Percentiles rank a stretch among this genome's conserved stretches.
These are phyloP conservation scores for Ormyrus nitidulus DNA, from an alignment of 2,888 invertebrate species.

Conservation along the genomic window DNA sequence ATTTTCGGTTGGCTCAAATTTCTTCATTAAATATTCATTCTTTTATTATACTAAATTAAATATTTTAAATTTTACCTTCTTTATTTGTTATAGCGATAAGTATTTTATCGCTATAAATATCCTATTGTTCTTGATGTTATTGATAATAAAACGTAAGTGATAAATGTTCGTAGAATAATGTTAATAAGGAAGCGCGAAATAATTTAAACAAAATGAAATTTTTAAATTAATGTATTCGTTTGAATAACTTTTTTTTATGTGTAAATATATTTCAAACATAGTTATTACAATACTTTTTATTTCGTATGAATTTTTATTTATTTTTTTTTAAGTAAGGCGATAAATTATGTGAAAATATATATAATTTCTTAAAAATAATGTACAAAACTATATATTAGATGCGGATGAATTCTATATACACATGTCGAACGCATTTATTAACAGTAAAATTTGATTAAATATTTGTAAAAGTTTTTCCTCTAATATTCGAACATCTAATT, in stretches of 20 bases:
- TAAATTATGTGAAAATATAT: conserved; percentile 41
- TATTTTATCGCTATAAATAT: too few relatives aligned
- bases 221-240: conserved; percentile 51
- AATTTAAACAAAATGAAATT: conserved; percentile 5
- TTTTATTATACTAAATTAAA: too few relatives aligned
- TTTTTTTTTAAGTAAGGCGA: conserved; percentile 23
- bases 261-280: conserved; percentile 44
- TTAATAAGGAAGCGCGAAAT: neutral
- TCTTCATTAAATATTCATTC: too few relatives aligned
- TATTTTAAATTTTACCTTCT: too few relatives aligned
- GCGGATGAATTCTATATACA: conserved; percentile 33
- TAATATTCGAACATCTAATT: conserved; percentile 22
- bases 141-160: neutral
- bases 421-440: conserved; percentile 28
- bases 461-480: conserved; percentile 14
- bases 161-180: neutral
- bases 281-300: conserved; percentile 10
- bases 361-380: conserved; percentile 43
- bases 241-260: conserved; percentile 37
- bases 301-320: neutral
- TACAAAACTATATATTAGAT: conserved; percentile 46
- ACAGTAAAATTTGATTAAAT: conserved; percentile 24
- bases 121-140: neutral
- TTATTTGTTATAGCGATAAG: too few relatives aligned
- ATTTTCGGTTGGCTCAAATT: conserved; percentile 1